phyloP scores from a whole-genome alignment of 2,113 vertebrate genomes.

The Pygoscelis adeliae region DNA sequence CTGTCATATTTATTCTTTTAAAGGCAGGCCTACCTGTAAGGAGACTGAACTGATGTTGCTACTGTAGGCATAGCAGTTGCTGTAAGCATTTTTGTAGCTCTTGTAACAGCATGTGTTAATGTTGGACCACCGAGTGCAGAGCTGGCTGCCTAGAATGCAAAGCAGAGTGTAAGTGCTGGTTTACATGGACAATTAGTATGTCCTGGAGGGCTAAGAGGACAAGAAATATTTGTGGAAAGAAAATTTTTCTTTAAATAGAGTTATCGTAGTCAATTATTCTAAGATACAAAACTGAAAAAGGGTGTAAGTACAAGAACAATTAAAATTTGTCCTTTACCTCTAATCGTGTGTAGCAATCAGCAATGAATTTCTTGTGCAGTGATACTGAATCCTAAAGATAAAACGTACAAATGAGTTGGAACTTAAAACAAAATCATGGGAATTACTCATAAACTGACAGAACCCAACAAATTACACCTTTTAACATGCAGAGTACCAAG shows the following conservation, averaged over 20 bases:
- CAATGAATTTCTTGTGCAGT: conserved; percentile 98
- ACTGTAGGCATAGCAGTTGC: conserved; percentile 98
- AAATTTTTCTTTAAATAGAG: background rate
- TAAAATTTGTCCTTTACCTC: conserved; percentile 80
- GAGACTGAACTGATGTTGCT: conserved; percentile 97
- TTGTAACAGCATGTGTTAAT: conserved; percentile 94
- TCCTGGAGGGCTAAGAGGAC: background rate
- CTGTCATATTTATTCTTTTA: background rate
- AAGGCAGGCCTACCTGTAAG: conserved; percentile 85
- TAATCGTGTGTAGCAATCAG: conserved; percentile 96
- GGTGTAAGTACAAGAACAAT: background rate
- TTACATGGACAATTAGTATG: background rate
- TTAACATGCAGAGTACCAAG: background rate
- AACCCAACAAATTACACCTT: background rate
- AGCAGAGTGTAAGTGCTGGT: background rate
- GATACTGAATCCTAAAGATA: conserved; percentile 91
- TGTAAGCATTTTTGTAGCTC: conserved; percentile 98
- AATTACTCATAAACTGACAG: background rate
- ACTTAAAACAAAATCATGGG: background rate
- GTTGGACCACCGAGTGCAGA: conserved; percentile 95
- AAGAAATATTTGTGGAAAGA: background rate
- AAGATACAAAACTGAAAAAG: background rate
- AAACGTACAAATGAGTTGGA: background rate
- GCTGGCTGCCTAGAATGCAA: conserved; percentile 87
- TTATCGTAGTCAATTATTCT: background rate